phyloP scores from a whole-genome alignment of 2,888 invertebrate species.

The Aporophyla lueneburgensis region DNA sequence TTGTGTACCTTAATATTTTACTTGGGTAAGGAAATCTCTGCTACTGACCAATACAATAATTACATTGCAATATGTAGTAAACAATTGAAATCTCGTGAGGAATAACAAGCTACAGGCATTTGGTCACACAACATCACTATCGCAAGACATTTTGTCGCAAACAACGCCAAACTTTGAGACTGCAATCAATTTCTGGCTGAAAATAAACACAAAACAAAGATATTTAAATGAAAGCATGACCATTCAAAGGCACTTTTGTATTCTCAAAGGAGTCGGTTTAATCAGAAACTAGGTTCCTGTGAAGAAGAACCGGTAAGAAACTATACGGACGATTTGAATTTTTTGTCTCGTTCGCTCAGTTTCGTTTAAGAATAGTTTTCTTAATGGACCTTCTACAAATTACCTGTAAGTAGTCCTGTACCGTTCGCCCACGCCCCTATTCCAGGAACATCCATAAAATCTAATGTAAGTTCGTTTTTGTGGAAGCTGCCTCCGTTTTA shows the following conservation, averaged over 20 bases:
- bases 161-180: neutral
- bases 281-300: neutral
- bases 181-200: neutral
- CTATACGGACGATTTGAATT: neutral
- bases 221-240: no score
- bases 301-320: neutral
- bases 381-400: conserved; percentile 30
- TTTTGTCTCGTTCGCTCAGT: neutral
- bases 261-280: neutral
- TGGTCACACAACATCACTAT: neutral
- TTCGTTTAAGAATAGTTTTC: neutral
- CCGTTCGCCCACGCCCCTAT: neutral
- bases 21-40: neutral
- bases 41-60: neutral
- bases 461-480: conserved; percentile 39
- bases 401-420: neutral
- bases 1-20: neutral
- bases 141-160: neutral
- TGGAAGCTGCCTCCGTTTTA: conserved; percentile 40
- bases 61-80: neutral
- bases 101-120: neutral
- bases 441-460: conserved; percentile 43
- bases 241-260: neutral
- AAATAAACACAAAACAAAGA: no score
- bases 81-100: no score